These are phyloP conservation scores for Myotis vivesi DNA, from an alignment of 2,797 vertebrate species.

Conservation along the genomic window DNA sequence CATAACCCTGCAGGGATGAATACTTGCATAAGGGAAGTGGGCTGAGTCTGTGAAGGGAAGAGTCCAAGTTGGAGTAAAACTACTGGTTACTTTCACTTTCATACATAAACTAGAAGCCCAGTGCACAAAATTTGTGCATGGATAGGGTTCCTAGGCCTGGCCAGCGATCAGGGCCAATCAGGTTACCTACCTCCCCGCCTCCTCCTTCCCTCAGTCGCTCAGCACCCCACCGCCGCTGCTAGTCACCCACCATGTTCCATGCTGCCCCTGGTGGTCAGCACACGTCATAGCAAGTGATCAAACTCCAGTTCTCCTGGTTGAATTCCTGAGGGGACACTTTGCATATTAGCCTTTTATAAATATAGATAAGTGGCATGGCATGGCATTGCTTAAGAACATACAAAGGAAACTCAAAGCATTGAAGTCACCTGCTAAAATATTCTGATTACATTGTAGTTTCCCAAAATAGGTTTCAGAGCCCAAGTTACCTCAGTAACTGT, in stretches of 20 bases:
- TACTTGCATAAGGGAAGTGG: not conserved
- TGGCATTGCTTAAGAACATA: not conserved
- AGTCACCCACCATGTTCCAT: too few relatives aligned
- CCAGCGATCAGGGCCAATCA: too few relatives aligned
- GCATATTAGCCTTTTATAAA: too few relatives aligned
- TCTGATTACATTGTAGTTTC: not conserved
- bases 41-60: not conserved
- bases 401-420: not conserved
- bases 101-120: not conserved
- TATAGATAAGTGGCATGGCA: not conserved
- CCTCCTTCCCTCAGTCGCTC: too few relatives aligned
- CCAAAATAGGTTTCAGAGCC: conserved; percentile 13
- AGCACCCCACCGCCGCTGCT: too few relatives aligned
- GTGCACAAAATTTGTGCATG: too few relatives aligned
- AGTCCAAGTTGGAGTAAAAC: not conserved
- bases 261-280: too few relatives aligned
- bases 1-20: not conserved
- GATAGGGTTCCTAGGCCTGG: too few relatives aligned
- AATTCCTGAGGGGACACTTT: too few relatives aligned
- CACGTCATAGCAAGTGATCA: too few relatives aligned
- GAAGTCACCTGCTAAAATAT: not conserved
- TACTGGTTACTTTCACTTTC: not conserved
- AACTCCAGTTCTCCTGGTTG: too few relatives aligned
- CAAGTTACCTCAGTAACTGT: not conserved
- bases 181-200: too few relatives aligned